A percentile compares a stretch with the other conserved stretches of the same genome.
Conservation (phyloP, 2,797 vertebrate genomes). For the Dermochelys coriacea region DNA sequence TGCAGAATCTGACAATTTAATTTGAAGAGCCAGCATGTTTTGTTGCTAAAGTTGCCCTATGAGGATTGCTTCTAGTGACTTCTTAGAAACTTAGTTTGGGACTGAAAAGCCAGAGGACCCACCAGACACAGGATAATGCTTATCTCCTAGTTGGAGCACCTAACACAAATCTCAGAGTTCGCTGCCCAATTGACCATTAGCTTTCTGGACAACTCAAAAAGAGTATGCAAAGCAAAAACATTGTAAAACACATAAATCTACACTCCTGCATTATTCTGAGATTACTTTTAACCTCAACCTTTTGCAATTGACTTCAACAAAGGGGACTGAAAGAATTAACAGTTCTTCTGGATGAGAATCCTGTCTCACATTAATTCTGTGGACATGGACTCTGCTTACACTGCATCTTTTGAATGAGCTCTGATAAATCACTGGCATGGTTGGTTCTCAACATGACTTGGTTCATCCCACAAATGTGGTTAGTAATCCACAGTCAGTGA, state of each 20-base stretch:
- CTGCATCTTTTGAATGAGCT: not conserved
- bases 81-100: not conserved
- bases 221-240: not conserved
- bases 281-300: not conserved
- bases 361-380: not conserved
- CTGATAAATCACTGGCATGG: not conserved
- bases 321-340: not conserved
- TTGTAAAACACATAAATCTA: not conserved
- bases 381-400: not conserved
- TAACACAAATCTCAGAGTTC: not conserved
- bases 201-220: not conserved
- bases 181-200: not conserved
- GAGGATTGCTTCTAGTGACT: not conserved
- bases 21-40: not conserved
- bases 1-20: not conserved
- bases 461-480: slow-evolving; percentile 13
- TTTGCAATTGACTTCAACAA: not conserved
- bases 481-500: accelerated
- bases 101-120: not conserved
- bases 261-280: not conserved
- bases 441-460: not conserved
- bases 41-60: not conserved
- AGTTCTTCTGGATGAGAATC: not conserved
- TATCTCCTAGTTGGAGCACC: not conserved
- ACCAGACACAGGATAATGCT: not conserved